Conservation (phyloP, 2,797 vertebrate species). For the Petrocephalus schoutedeni region DNA sequence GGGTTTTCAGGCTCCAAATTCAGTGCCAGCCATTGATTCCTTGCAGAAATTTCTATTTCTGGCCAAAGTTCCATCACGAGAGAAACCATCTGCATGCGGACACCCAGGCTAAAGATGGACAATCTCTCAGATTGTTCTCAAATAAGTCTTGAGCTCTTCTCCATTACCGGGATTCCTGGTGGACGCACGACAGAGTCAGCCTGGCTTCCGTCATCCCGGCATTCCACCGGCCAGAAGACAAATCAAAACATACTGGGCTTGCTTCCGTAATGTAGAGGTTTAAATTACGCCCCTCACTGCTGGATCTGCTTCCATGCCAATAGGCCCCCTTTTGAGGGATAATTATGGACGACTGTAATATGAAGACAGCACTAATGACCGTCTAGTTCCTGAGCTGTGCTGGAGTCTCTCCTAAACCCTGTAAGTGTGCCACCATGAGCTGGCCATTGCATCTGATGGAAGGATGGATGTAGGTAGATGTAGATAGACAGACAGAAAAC, state of each 20-base stretch:
- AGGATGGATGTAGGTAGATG: neutral
- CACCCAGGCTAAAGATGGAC: neutral
- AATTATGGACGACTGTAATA: constrained; percentile 55
- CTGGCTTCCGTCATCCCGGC: neutral
- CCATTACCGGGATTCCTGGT: neutral
- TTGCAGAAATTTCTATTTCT: neutral
- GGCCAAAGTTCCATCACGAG: neutral
- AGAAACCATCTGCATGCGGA: neutral
- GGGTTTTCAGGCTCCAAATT: neutral
- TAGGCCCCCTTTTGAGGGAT: constrained; percentile 41
- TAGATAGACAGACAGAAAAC: neutral
- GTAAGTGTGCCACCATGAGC: neutral
- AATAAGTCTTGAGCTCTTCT: neutral
- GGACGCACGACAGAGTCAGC: neutral
- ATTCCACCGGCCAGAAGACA: constrained; percentile 35
- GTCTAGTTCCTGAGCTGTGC: constrained; percentile 47
- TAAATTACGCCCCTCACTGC: constrained; percentile 33
- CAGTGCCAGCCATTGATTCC: neutral
- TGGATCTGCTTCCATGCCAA: constrained; percentile 44
- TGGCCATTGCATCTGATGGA: neutral
- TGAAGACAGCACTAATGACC: constrained; percentile 49
- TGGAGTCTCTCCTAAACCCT: constrained; percentile 41
- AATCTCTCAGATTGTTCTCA: neutral
- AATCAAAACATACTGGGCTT: constrained; percentile 41
- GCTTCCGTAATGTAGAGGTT: constrained; percentile 39